A percentile compares a stretch with the other conserved stretches of the same genome.
These are phyloP conservation scores for Channallabes apus DNA, from an alignment of 2,797 vertebrate genomes.

Conservation along the genomic window DNA sequence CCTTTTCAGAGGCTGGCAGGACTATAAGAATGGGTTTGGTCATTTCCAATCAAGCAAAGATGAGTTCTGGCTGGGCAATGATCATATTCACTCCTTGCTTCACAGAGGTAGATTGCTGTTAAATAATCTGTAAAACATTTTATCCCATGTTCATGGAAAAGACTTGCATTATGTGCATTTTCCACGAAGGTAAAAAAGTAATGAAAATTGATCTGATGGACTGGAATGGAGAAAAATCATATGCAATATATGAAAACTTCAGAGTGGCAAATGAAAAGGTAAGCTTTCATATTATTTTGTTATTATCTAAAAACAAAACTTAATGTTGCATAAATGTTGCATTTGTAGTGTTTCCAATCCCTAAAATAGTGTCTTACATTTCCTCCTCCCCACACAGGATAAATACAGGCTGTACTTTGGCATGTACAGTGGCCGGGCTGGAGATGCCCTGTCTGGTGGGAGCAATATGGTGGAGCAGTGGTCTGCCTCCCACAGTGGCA, in stretches of 20 bases:
- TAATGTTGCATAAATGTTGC: neutral
- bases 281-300: neutral
- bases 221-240: conserved; percentile 80
- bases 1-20: conserved; percentile 82
- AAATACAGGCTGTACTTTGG: conserved; percentile 84
- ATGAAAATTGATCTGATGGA: conserved; percentile 88
- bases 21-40: conserved; percentile 89
- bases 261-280: conserved; percentile 80
- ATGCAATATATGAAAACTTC: conserved; percentile 85
- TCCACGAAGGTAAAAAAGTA: conserved; percentile 73
- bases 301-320: neutral
- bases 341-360: neutral
- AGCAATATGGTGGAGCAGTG: conserved; percentile 80
- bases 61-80: conserved; percentile 91
- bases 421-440: conserved; percentile 82
- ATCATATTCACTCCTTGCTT: conserved; percentile 80
- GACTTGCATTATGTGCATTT: neutral
- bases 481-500: conserved; percentile 83
- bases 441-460: conserved; percentile 83
- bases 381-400: conserved; percentile 68
- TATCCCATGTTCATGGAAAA: neutral
- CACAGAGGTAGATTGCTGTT: conserved; percentile 67
- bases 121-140: neutral
- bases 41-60: conserved; percentile 82
- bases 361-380: neutral